Conservation (phyloP, 2,797 vertebrate species). For the Decapterus maruadsi region DNA sequence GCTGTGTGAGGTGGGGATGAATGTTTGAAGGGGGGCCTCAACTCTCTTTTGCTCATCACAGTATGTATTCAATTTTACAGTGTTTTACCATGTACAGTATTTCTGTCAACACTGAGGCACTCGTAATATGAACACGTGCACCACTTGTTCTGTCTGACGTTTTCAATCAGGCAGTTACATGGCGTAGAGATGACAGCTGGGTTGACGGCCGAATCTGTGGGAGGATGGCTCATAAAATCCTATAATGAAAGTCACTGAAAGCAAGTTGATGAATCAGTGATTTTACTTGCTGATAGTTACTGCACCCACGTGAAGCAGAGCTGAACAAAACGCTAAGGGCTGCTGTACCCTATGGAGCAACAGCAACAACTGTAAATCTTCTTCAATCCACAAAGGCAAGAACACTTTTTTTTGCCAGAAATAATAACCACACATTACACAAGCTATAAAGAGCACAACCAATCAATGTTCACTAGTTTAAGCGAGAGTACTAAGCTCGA, state of each 20-base stretch:
- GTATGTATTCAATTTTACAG: not conserved
- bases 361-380: not conserved
- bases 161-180: not conserved
- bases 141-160: not conserved
- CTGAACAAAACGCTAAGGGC: not conserved
- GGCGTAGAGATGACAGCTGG: not conserved
- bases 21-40: no score
- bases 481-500: not conserved
- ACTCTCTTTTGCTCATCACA: no score
- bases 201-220: not conserved
- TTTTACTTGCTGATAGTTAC: not conserved
- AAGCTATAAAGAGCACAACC: conserved; percentile 11
- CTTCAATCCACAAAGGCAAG: not conserved
- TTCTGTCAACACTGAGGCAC: not conserved
- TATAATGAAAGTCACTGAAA: not conserved
- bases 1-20: no score
- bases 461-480: conserved; percentile 4
- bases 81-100: not conserved
- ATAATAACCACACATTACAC: conserved; percentile 1
- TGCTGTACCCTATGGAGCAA: not conserved
- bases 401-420: not conserved
- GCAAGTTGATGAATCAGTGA: not conserved
- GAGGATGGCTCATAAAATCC: not conserved
- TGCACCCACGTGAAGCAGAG: not conserved
- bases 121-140: not conserved